Percentiles rank a stretch among this genome's conserved stretches.
Conservation (phyloP, 2,888 invertebrate species). For the Ryuthela nishihirai region DNA sequence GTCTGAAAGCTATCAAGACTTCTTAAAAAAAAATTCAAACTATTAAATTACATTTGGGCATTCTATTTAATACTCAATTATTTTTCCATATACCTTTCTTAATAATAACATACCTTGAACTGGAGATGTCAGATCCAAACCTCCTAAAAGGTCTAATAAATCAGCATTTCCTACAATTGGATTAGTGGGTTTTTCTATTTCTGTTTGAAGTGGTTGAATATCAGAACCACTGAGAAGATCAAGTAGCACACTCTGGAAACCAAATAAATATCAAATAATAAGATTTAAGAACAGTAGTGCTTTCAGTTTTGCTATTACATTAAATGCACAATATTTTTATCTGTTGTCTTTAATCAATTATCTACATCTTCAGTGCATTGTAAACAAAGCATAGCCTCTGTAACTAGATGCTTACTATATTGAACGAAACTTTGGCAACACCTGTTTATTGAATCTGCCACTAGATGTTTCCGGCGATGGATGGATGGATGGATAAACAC, state of each 20-base stretch:
- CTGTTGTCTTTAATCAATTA: neutral
- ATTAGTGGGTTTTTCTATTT: neutral
- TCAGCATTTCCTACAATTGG: conserved; percentile 53
- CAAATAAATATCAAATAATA: no score
- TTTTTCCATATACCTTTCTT: neutral
- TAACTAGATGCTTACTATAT: no score
- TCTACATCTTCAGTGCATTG: no score
- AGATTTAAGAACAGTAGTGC: no score
- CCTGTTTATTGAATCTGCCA: no score
- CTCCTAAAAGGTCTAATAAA: conserved; percentile 77
- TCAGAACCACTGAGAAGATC: conserved; percentile 72
- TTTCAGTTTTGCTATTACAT: no score
- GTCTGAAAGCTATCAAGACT: neutral
- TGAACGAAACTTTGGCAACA: no score
- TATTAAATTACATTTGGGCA: no score
- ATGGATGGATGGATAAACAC: no score
- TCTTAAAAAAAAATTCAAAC: neutral
- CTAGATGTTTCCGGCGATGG: no score
- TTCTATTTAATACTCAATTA: neutral
- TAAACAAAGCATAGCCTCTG: no score
- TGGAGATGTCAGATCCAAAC: conserved; percentile 44
- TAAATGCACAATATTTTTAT: neutral
- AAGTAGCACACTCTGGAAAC: conserved; percentile 71
- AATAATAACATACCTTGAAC: conserved; percentile 17
- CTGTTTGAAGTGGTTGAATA: conserved; percentile 3